A percentile compares a stretch with the other conserved stretches of the same genome.
phyloP scores from a whole-genome alignment of 2,113 vertebrate species.

The Seriola quinqueradiata region DNA sequence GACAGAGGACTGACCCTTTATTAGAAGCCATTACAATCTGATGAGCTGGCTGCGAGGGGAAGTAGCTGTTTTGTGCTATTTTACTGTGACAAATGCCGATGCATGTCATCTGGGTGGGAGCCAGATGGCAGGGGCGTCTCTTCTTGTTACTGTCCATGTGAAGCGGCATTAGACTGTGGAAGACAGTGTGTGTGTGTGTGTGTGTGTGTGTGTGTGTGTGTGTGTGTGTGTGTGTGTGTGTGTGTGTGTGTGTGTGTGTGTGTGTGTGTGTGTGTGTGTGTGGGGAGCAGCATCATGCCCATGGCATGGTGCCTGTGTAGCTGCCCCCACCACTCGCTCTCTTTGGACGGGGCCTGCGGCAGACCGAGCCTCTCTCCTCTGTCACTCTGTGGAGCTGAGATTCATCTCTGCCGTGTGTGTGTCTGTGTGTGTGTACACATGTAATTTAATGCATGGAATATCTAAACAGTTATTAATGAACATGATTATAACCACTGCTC shows the following conservation, averaged over 20 bases:
- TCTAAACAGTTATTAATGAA: conserved; percentile 12
- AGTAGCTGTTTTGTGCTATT: conserved; percentile 37
- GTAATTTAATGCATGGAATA: conserved; percentile 24
- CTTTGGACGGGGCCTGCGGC: conserved; percentile 12
- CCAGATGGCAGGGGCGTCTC: conserved; percentile 67
- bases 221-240: neutral
- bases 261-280: too few relatives aligned
- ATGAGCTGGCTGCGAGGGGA: conserved; percentile 39
- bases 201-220: neutral
- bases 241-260: neutral
- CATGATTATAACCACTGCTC: conserved; percentile 24
- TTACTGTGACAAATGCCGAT: conserved; percentile 38
- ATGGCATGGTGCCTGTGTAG: conserved; percentile 34
- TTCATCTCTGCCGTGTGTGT: neutral
- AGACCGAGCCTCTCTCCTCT: conserved; percentile 4
- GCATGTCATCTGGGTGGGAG: conserved; percentile 58
- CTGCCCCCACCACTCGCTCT: conserved; percentile 37
- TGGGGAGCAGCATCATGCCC: conserved; percentile 27
- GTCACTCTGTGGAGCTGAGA: conserved; percentile 21
- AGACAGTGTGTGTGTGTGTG: neutral
- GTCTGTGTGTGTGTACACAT: neutral
- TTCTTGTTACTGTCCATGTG: conserved; percentile 44
- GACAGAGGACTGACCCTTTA: conserved; percentile 32
- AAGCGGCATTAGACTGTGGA: conserved; percentile 28
- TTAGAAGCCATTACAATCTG: conserved; percentile 36